A percentile compares a stretch with the other conserved stretches of the same genome.
These are phyloP conservation scores for Drosophila ustulata DNA, from an alignment of 2,888 invertebrate genomes.

Conservation along the genomic window DNA sequence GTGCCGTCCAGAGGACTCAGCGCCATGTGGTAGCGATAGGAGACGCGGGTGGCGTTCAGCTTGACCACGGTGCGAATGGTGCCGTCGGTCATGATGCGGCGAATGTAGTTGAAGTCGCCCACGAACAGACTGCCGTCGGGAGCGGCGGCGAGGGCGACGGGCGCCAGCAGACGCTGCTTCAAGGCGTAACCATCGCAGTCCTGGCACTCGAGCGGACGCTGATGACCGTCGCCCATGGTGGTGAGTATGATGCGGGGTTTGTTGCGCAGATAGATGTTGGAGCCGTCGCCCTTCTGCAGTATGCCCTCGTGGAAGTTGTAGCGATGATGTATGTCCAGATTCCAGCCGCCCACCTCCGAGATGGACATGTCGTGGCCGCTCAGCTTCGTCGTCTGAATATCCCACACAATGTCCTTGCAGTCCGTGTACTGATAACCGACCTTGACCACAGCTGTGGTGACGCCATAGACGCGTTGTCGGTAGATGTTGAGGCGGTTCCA, in stretches of 20 bases:
- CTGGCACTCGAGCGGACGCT: slow-evolving; percentile 93
- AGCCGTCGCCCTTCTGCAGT: slow-evolving; percentile 98
- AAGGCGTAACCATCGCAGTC: slow-evolving; percentile 93
- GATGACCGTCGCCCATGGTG: slow-evolving; percentile 96
- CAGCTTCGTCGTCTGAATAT: slow-evolving; percentile 96
- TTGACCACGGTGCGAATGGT: slow-evolving; percentile 86
- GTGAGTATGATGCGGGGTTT: slow-evolving; percentile 96
- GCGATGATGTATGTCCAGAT: slow-evolving; percentile 98
- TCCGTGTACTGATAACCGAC: slow-evolving; percentile 98
- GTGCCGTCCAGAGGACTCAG: slow-evolving; percentile 97
- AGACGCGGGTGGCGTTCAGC: slow-evolving; percentile 94
- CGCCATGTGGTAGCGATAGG: slow-evolving; percentile 98
- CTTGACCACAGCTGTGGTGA: slow-evolving; percentile 96
- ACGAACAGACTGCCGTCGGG: slow-evolving; percentile 97
- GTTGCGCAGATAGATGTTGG: slow-evolving; percentile 96
- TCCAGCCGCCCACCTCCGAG: slow-evolving; percentile 99
- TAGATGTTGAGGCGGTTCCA: slow-evolving; percentile 99
- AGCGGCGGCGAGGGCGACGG: slow-evolving; percentile 95
- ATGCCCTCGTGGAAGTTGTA: slow-evolving; percentile 99
- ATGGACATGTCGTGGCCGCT: slow-evolving; percentile 99
- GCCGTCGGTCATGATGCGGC: slow-evolving; percentile 94
- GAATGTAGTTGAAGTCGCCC: slow-evolving; percentile 97
- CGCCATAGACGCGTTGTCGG: slow-evolving; percentile 97
- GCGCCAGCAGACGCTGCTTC: slow-evolving; percentile 93
- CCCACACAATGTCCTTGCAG: slow-evolving; percentile 97